These are phyloP conservation scores for Condylostylus longicornis DNA, from an alignment of 1,140 invertebrate genomes.

Conservation along the genomic window DNA sequence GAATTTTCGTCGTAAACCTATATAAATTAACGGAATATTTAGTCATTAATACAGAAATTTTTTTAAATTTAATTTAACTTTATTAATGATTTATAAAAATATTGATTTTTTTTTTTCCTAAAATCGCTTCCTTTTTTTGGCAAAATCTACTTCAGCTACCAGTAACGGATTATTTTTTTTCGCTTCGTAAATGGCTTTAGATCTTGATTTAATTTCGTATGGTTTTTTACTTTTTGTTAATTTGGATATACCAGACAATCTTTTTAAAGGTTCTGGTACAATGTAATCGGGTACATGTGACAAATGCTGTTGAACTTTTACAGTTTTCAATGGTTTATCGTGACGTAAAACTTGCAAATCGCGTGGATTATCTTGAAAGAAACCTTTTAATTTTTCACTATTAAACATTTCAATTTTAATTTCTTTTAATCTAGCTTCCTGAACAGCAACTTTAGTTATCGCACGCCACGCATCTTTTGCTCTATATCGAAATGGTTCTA, in stretches of 20 bases:
- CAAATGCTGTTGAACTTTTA: slow-evolving; percentile 70
- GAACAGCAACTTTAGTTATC: slow-evolving; percentile 79
- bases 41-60: too few relatives aligned
- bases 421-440: slow-evolving; percentile 88
- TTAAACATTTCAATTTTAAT: slow-evolving; percentile 89
- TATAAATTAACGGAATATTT: too few relatives aligned
- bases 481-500: slow-evolving; percentile 90
- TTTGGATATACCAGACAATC: slow-evolving; percentile 36
- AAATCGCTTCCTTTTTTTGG: slow-evolving; percentile 19
- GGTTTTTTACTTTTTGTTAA: slow-evolving; percentile 29
- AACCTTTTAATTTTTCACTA: slow-evolving; percentile 84
- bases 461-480: slow-evolving; percentile 87
- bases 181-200: slow-evolving; percentile 22
- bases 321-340: slow-evolving; percentile 80
- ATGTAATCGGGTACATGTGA: slow-evolving; percentile 92
- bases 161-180: slow-evolving; percentile 30
- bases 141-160: slow-evolving; percentile 23
- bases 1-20: too few relatives aligned
- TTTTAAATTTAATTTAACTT: too few relatives aligned
- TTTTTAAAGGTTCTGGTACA: slow-evolving; percentile 58
- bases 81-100: too few relatives aligned
- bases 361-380: slow-evolving; percentile 88
- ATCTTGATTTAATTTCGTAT: slow-evolving; percentile 17
- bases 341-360: slow-evolving; percentile 80
- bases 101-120: too few relatives aligned